Base-by-base conservation (phyloP, 2,888 invertebrate species). In the Chalcosyrphus nemorum region DNA sequence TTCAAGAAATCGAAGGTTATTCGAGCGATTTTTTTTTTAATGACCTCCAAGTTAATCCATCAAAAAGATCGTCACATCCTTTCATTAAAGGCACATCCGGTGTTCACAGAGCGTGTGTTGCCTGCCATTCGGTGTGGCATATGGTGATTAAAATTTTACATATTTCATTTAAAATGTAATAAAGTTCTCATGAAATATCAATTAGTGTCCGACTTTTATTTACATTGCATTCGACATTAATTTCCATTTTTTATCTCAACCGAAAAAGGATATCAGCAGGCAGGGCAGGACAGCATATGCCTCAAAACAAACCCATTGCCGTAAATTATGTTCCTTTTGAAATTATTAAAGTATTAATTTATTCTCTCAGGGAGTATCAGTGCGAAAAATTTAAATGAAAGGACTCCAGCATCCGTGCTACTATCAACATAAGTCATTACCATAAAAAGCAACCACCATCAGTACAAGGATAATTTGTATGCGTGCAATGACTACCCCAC, bases 141-240 rank as follows among this genome's bases (percentile, higher is more conserved):
- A 32, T 35, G 32, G 70, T 57, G 45, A 50, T 59, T 47, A 71
- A 71, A 50, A 59, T 11, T n/a, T 11, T 24, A 24, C 21, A 50
- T 59, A 38, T 59, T 57, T 70, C 71, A 71, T 59, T 71, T 61
- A 52, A 52, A 72, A 72, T 11, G 52, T 61, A 41, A 45, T 54
- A 35, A 45, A 65, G 15, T 38, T 65, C 54, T 65, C 74, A 65
- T 65, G 41, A 74, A 74, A 74, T 74, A 74, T 74, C 74, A 63
- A 74, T 74, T 65, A 74, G 35, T 29, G 38, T 43, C 47, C 1
- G 52, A 29, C 35, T 52, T 52, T 72, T 29, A 38, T 47, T 19
- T 57, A n/a, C 32, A 47, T 43, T 32, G 32, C 13, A 6, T 43
- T 24, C n/a, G n/a, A n/a, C 13, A 27, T n/a, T 15, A 6, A 15